A percentile compares a stretch with the other conserved stretches of the same genome.
These are phyloP conservation scores for Amiota mariae DNA, from an alignment of 2,888 invertebrate species.

Conservation along the genomic window DNA sequence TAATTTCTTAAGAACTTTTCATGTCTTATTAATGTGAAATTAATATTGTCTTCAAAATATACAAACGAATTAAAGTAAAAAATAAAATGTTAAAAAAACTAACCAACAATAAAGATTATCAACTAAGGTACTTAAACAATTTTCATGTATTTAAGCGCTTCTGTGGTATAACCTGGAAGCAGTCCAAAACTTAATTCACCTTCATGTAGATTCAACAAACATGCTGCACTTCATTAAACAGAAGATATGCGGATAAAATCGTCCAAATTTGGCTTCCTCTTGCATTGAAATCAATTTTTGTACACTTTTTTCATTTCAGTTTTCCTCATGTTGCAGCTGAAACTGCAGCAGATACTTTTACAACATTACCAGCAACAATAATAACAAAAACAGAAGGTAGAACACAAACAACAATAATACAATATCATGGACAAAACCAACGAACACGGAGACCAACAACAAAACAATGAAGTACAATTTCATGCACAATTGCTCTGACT, in stretches of 20 bases:
- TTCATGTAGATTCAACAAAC: background rate
- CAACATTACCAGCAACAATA: background rate
- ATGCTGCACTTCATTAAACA: background rate
- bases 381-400: background rate
- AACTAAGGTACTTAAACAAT: background rate
- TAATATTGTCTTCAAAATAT: too few species aligned
- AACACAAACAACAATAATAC: background rate
- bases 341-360: constrained; percentile 4
- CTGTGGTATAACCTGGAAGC: background rate
- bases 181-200: background rate
- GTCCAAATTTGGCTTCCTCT: too few species aligned
- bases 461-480: background rate
- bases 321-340: background rate
- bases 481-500: background rate
- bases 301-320: background rate
- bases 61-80: background rate
- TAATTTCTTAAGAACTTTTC: too few species aligned
- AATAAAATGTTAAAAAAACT: too few species aligned
- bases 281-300: too few species aligned
- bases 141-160: background rate
- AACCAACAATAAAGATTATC: constrained; percentile 5
- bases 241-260: background rate
- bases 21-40: too few species aligned
- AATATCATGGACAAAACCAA: background rate
- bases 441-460: background rate